Base-by-base conservation (phyloP, 1,140 invertebrate species). In the Varroa destructor region DNA sequence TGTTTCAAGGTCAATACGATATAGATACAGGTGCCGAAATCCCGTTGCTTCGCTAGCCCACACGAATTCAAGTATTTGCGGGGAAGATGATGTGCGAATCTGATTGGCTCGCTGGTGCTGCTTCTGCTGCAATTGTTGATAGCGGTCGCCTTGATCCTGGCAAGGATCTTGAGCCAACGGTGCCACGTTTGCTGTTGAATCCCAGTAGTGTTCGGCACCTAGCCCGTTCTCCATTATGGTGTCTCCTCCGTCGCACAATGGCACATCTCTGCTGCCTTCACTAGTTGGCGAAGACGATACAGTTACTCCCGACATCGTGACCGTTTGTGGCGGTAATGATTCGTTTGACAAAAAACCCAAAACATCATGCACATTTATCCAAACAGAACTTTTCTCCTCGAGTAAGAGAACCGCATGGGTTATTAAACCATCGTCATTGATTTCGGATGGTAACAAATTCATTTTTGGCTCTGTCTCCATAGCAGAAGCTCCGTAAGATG, bases 41-140 rank as follows among this genome's bases (percentile, higher is more conserved):
- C 93, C 91, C 0, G 87, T 87, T 78, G 92, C 89, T 80, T 97
- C 93, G 61, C 88, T 92, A 0, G 89, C 89, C 91, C 91, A 96
- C 56, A 97, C 84, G 79, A 94, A 95, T 73, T 85, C 84, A 8
- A 89, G 79, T 74, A 67, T 46, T 37, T 67, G 14, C 3, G 46
- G 46, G 3, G 46, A 51, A 3, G 46, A 3, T 8, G 46, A 51
- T 8, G 46, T 51, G 46, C 46, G 46, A 8, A 51, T 51, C 8
- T 51, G 46, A 5, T 51, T 8, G 46, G 46, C 8, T 51, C 46
- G 46, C 46, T 51, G 46, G 4, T 51, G 46, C 8, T 51, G 46
- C 46, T 51, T 3, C 46, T 51, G 46, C 8, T 51, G 46, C 46
- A 5, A 8, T 8, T 51, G 4, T 5, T 51, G 3, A 8, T 51